Base-by-base conservation (phyloP, 2,113 vertebrate genomes). In the Bos indicus region DNA sequence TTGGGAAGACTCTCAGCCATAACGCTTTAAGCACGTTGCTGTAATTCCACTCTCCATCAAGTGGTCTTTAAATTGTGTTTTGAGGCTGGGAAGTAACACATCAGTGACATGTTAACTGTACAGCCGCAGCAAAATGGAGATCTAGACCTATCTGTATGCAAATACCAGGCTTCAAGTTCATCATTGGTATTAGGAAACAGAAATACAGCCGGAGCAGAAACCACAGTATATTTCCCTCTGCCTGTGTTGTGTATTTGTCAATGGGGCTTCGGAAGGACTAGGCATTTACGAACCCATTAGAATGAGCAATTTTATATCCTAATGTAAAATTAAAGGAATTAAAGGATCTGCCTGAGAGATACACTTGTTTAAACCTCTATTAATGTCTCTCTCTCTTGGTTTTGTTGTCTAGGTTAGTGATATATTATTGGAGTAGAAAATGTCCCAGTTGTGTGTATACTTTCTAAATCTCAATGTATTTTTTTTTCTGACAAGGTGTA, bases 71-170 rank as follows among this genome's bases (percentile, higher is more conserved):
- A 97, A 93, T 98, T 92, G 97, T 95, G 71, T 67, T 96, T 87
- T 10, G 95, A 94, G 95, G 80, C 94, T 51, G 90, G 64, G 57
- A 98, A 96, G 88, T 78, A 57, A 57, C 57, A 51, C 80, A 51
- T 62, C 71, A 56, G 88, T 83, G 95, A 97, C 91, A 62, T 60
- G 94, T 94, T 87, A 96, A 95, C 91, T 91, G 94, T 94, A 78
- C 2, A 87, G 96, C 91, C 2, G 0, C 86, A 12, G 83, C 64
- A 14, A n/a, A 96, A 67, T 5, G 26, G 88, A 95, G 87, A 74
- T 57, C 46, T 30, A 96, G 95, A 48, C 96, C 96, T 19, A 97
- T 98, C 85, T 98, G 93, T 94, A 96, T 98, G 98, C 96, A 98
- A 97, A 97, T 92, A 46, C 0, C 7, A 62, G 80, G 91, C 96